Evolutionary conservation across 2,888 invertebrate species (phyloP).

Genomic region (Exocentrus adspersus): DNA sequence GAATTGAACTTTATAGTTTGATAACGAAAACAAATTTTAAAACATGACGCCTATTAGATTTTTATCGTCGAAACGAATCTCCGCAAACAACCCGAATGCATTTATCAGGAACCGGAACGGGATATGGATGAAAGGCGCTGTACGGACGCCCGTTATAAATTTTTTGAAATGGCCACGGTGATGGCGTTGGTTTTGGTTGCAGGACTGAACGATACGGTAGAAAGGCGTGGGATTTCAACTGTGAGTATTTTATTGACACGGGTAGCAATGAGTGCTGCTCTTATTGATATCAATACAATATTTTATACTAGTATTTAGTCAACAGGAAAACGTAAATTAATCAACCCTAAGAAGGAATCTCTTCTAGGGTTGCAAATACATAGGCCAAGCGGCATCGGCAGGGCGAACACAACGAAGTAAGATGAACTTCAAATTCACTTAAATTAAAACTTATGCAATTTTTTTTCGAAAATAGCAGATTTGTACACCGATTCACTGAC

Average conservation of each 20-base stretch:
- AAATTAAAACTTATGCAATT: too few species aligned
- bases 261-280: too few species aligned
- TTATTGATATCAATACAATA: too few species aligned
- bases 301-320: too few species aligned
- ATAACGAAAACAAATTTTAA: conserved; percentile 58
- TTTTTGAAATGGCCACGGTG: conserved; percentile 1
- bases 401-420: too few species aligned
- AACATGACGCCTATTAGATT: conserved; percentile 56
- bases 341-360: too few species aligned
- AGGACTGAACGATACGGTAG: not conserved
- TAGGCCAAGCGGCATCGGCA: too few species aligned
- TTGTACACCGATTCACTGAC: too few species aligned
- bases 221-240: not conserved
- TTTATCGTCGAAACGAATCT: conserved; percentile 53
- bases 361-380: too few species aligned
- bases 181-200: not conserved
- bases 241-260: not conserved
- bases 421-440: too few species aligned
- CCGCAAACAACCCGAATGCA: conserved; percentile 54
- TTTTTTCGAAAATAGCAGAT: too few species aligned
- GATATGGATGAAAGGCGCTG: conserved; percentile 20
- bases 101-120: conserved; percentile 24
- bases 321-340: too few species aligned
- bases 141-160: conserved; percentile 1
- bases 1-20: conserved; percentile 53